Base-by-base conservation (phyloP, 2,888 invertebrate genomes). In the Eilema caniola region DNA sequence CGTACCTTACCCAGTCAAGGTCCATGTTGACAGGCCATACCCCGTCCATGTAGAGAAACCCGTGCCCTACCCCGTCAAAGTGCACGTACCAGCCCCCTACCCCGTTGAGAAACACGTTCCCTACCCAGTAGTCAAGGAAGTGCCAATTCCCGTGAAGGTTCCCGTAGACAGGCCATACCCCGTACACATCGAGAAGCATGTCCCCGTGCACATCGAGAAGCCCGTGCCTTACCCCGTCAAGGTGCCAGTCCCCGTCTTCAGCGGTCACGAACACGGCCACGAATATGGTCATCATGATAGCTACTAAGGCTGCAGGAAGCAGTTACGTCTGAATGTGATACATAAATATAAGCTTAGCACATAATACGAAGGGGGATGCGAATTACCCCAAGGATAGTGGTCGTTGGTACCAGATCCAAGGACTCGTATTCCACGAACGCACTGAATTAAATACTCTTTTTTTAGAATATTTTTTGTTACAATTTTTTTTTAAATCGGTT, bases 121-220 rank as follows among this genome's bases (percentile, higher is more conserved):
- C 3, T 96, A 96, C 87, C 97, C 97, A 16, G 96, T 96, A 0
- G 97, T 97, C 87, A 97, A 96, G 87, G 96, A 94, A 72, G 96
- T 97, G 53, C 97, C 96, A 31, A 96, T 96, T 84, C 97, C 97
- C 73, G 96, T 97, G 10, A 96, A 96, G 82, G 96, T 96, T 74
- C 96, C 96, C 73, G 96, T 96, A 68, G 94, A 92, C 92, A 96
- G 94, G 92, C 97, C 94, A 79, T 97, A 96, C 93, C 97, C 95
- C 82, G 96, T 96, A 75, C 96, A 96, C 74, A 96, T 97, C n/a
- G 96, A 96, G 88, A 96, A 96, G 79, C 96, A 96, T 85, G 95
- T 97, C 25, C 97, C 96, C 66, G 96, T 96, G 70, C 96, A 96
- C 68, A 93, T 96, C 47, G 96, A 96, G 88, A 96, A 96, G 86